These are phyloP conservation scores for Alectura lathami DNA, from an alignment of 2,113 vertebrate species.

Conservation along the genomic window DNA sequence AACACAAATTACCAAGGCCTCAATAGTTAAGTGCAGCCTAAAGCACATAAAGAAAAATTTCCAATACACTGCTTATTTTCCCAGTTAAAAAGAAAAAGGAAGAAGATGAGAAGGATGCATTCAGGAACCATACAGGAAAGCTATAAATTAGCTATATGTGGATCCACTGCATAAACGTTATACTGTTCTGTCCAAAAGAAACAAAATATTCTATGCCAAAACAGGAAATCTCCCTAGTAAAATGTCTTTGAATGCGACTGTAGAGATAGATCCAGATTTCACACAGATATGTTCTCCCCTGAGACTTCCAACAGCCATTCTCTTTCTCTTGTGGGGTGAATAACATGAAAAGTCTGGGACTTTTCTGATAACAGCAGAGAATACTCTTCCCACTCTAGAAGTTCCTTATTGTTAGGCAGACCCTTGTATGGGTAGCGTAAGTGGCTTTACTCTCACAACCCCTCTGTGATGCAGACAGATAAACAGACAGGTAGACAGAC, in stretches of 20 bases:
- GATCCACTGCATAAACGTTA: conserved; percentile 30
- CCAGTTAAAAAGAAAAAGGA: conserved; percentile 7
- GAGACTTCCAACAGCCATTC: not conserved
- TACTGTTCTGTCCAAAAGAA: conserved; percentile 37
- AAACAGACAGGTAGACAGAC: not conserved
- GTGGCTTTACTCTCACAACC: not conserved
- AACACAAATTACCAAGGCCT: conserved; percentile 77
- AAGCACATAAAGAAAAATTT: conserved; percentile 65
- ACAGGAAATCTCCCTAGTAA: not conserved
- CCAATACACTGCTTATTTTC: conserved; percentile 66
- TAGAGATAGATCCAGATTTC: not conserved
- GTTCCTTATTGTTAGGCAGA: not conserved
- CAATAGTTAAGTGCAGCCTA: conserved; percentile 73
- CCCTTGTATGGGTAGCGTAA: not conserved
- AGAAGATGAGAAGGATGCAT: conserved; percentile 45
- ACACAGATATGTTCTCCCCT: not conserved
- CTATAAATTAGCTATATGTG: conserved; percentile 30
- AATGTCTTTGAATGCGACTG: not conserved
- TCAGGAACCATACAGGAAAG: conserved; percentile 37
- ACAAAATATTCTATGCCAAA: not conserved
- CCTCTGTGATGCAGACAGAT: not conserved
- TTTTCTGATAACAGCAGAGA: not conserved
- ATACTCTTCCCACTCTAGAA: not conserved
- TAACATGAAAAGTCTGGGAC: not conserved
- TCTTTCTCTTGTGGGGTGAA: not conserved